phyloP scores from a whole-genome alignment of 2,888 invertebrate species.

The Oscheius sp. region DNA sequence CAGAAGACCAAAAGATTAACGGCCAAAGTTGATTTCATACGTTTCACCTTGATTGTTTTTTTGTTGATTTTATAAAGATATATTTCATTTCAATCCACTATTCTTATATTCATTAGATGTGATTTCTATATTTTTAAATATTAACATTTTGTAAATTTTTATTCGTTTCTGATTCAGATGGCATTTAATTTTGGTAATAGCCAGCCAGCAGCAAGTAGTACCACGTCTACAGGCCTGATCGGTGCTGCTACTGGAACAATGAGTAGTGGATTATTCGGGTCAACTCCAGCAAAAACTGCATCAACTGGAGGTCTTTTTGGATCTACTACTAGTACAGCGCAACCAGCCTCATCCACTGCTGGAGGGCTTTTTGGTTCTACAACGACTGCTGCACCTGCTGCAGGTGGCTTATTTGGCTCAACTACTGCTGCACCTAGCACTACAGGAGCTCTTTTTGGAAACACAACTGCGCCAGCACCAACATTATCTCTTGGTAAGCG shows the following conservation, averaged over 20 bases:
- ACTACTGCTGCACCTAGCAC: constrained; percentile 18
- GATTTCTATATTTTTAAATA: background rate
- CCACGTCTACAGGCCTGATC: constrained; percentile 19
- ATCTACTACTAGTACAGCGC: constrained; percentile 1
- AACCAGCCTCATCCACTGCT: background rate
- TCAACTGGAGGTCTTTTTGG: constrained; percentile 11
- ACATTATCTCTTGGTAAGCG: too few species aligned
- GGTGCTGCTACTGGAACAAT: constrained; percentile 25
- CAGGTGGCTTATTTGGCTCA: constrained; percentile 35
- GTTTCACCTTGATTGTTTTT: constrained; percentile 10
- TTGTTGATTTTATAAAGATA: background rate
- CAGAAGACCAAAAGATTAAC: constrained; percentile 32
- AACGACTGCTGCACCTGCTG: constrained; percentile 1
- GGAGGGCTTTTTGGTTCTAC: constrained; percentile 12
- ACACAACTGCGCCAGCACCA: background rate
- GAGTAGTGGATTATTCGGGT: constrained; percentile 33
- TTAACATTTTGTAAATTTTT: too few species aligned
- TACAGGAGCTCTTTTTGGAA: background rate
- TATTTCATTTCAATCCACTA: constrained; percentile 1
- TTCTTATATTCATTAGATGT: too few species aligned
- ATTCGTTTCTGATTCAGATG: constrained; percentile 7
- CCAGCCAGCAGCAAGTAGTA: constrained; percentile 16
- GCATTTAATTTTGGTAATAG: constrained; percentile 5
- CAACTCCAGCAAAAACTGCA: constrained; percentile 14
- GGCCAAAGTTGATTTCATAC: constrained; percentile 6